Base-by-base conservation (phyloP, 2,888 invertebrate species). In the Anoncus sp. region DNA sequence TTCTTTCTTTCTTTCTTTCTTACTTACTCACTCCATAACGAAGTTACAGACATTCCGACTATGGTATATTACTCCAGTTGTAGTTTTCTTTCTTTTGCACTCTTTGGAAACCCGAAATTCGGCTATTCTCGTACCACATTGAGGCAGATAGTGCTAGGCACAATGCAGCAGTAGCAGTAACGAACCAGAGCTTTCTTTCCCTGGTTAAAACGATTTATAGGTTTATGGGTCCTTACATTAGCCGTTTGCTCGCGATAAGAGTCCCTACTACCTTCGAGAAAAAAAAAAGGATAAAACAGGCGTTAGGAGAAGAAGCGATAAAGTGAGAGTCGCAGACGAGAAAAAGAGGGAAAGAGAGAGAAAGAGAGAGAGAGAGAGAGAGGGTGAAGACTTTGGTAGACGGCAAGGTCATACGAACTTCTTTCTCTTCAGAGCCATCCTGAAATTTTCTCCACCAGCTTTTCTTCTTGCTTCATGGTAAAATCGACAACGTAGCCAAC, bases 151-250 rank as follows among this genome's bases (percentile, higher is more conserved):
- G 60, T 51, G 38, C 5, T 22, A 67, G 57, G 43, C 2, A 2
- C 63, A 27, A 40, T 73, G 55, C 71, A 51, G 67, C 22, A n/a
- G 49, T 66, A 47, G 72, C 35, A 49, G 57, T 55, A 43, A 35
- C 40, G 7, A 10, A n/a, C 31, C 43, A 40, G 45, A 45, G 14
- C 51, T 35, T 55, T 43, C 24, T n/a, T 59, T 38, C 59, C 59
- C 49, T 47, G 31, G 40, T 49, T 49, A 62, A 67, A 62, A 51
- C 77, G 71, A 77, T 80, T 79, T 79, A 81, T 79, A 40, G 72
- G 66, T 75, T 81, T 77, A 75, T 75, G 72, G 53, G 73, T 71
- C 53, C 73, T 75, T 74, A 71, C 79, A 74, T 79, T 72, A 81
- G 74, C 69, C 75, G 59, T 59, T 79, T 59, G 18, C 47, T 20